Evolutionary conservation across 2,888 invertebrate species (phyloP), one percentile per base, ranked within the genome.

Genomic region (Protula sp.): DNA sequence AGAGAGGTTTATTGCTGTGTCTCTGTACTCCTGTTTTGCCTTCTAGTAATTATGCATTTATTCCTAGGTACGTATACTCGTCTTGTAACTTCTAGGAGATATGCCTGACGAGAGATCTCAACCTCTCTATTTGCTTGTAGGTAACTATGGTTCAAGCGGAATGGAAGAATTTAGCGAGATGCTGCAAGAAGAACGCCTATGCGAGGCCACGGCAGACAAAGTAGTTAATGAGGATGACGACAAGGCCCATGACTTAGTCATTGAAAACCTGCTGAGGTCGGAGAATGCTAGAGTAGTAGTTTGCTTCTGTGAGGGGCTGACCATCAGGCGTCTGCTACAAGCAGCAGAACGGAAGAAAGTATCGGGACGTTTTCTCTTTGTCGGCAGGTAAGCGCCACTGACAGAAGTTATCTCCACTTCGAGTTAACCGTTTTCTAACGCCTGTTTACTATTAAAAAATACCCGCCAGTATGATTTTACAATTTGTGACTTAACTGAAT

Each of bases 301-400:
- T 24, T 90, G 90, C 78, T 90, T 90, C 84, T 90, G 90, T 81
- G 89, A 90, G 78, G 90, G 90, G 1, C 82, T 85, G 75, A 88
- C 89, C 1, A 86, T 89, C 62, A 81, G 86, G 58, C 85, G 86
- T 22, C 82, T 89, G 47, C 82, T 89, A 65, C 83, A 82, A 63
- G 88, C 88, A 3, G 84, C 86, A 3, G 81, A 83, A 65, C 80
- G 86, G 45, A 80, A 85, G 50, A 85, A 85, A 67, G 81, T 85
- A 60, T 84, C 84, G 27, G 85, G 85, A 50, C 82, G 85, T 62
- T 87, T 87, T 70, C 81, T 87, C 57, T 85, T 89, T 73, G 84
- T 88, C 69, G 88, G 86, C 77, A 89, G 86, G 88, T 88, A 77
- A 76, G 72, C 38, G 5, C 9, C 29, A 5, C 29, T 9, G 5